Percentiles rank a stretch among this genome's conserved stretches.
Evolutionary conservation across 2,888 invertebrate species (phyloP).

Genomic region (Slavum lentiscoides): DNA sequence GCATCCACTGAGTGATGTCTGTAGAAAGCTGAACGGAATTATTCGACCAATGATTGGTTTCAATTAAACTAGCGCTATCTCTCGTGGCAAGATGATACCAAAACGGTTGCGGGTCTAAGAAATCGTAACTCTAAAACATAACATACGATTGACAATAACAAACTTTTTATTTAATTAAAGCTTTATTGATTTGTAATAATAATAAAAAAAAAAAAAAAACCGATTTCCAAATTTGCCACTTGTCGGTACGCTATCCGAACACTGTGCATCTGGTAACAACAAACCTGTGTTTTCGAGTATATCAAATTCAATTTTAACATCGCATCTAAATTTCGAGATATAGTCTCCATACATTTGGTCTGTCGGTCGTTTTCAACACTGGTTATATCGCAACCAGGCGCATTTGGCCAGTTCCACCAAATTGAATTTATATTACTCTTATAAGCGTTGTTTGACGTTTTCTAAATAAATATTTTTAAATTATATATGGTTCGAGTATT

Average conservation of each 20-base stretch:
- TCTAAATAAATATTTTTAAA: conserved; percentile 7
- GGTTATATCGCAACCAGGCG: not conserved
- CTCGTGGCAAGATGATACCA: conserved; percentile 28
- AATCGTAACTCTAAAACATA: conserved; percentile 7
- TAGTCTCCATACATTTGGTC: not conserved
- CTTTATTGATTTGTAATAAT: no score
- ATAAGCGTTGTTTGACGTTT: not conserved
- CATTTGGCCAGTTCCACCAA: conserved; percentile 55
- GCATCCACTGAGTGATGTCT: conserved; percentile 33
- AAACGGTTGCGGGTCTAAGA: conserved; percentile 45
- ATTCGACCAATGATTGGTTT: conserved; percentile 15
- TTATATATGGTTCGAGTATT: not conserved
- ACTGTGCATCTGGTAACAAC: not conserved
- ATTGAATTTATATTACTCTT: conserved; percentile 19
- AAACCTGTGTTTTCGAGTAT: conserved; percentile 38
- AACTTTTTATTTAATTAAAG: no score
- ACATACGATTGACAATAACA: not conserved
- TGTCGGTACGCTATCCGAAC: not conserved
- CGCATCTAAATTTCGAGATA: conserved; percentile 18
- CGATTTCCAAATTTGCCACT: no score
- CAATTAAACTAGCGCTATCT: conserved; percentile 37
- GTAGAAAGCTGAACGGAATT: conserved; percentile 22
- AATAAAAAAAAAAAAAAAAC: no score
- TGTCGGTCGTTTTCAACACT: not conserved
- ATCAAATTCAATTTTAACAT: conserved; percentile 38